Conservation (phyloP, 2,888 invertebrate genomes). For the Eilema depressum region DNA sequence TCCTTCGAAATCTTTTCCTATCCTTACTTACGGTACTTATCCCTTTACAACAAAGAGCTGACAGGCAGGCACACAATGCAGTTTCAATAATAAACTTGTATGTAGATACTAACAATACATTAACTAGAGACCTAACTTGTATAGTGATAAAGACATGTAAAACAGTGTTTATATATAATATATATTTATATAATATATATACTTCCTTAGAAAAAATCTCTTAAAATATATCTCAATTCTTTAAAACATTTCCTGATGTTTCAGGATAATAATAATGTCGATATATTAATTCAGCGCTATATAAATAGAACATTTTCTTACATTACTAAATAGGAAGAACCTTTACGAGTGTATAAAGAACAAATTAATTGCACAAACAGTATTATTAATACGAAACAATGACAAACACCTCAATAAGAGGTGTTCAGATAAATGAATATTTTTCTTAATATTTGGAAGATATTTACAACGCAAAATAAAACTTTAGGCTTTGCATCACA, state of each 20-base stretch:
- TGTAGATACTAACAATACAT: constrained; percentile 60
- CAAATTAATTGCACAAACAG: constrained; percentile 82
- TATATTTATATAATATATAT: constrained; percentile 72
- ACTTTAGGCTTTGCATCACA: constrained; percentile 2
- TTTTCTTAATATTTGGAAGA: constrained; percentile 23
- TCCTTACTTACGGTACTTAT: constrained; percentile 63
- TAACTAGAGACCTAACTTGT: constrained; percentile 75
- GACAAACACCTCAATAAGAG: constrained; percentile 51
- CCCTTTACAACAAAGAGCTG: constrained; percentile 67
- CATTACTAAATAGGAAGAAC: constrained; percentile 81
- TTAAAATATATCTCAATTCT: constrained; percentile 85
- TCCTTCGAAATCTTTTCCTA: constrained; percentile 58
- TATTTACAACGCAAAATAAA: constrained; percentile 22
- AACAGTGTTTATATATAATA: constrained; percentile 74
- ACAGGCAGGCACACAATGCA: constrained; percentile 72
- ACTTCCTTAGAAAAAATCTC: constrained; percentile 83
- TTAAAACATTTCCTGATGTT: constrained; percentile 64
- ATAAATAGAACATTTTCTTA: constrained; percentile 83
- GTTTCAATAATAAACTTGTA: constrained; percentile 63
- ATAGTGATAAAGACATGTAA: constrained; percentile 81
- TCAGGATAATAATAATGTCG: constrained; percentile 65
- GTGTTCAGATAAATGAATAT: constrained; percentile 34
- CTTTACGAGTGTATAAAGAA: constrained; percentile 76
- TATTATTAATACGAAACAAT: constrained; percentile 70
- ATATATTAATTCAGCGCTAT: constrained; percentile 74